These are phyloP conservation scores for Hydrochoerus hydrochaeris DNA, from an alignment of 2,113 vertebrate species.

Conservation along the genomic window DNA sequence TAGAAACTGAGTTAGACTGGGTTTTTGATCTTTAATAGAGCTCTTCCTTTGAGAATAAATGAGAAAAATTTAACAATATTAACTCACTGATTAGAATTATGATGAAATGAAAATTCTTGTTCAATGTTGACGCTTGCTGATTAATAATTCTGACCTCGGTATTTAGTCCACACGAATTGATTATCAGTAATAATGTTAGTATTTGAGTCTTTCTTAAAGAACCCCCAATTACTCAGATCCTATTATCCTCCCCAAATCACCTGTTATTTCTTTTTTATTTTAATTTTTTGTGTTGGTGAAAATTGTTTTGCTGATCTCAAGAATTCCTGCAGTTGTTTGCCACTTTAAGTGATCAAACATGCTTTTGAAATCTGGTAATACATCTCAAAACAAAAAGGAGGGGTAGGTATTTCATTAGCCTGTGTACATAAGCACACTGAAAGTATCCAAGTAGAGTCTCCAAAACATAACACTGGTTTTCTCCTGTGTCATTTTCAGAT, in stretches of 20 bases:
- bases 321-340: neutral
- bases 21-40: neutral
- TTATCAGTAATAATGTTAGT: neutral
- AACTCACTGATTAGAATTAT: neutral
- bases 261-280: neutral
- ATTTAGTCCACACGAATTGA: neutral
- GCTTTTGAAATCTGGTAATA: constrained; percentile 13
- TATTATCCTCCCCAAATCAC: neutral
- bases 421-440: constrained; percentile 21
- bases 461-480: neutral
- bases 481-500: neutral
- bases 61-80: neutral
- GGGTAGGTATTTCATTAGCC: neutral
- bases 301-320: constrained; percentile 21
- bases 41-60: constrained; percentile 42
- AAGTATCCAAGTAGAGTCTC: constrained; percentile 10
- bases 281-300: constrained; percentile 47
- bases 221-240: neutral
- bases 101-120: neutral
- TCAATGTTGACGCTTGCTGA: neutral
- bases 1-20: neutral
- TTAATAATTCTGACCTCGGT: neutral
- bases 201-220: constrained; percentile 9
- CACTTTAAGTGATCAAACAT: neutral
- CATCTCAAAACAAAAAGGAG: neutral